Evolutionary conservation across 2,888 invertebrate species (phyloP).

Genomic region (Disparrhopalites patrizii): DNA sequence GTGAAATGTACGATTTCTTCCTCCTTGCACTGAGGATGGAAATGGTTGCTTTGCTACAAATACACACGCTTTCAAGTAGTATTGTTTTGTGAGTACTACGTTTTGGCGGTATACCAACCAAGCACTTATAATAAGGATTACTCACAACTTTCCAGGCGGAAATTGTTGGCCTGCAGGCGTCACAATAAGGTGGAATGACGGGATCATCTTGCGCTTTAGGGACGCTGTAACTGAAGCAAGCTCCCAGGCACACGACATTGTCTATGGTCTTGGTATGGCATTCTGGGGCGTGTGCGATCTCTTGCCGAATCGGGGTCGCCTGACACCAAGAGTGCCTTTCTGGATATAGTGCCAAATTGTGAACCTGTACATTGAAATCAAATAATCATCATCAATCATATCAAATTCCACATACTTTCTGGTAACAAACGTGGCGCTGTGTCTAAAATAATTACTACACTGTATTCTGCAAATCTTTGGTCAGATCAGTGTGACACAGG

Average conservation of each 20-base stretch:
- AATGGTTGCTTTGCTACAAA: no score
- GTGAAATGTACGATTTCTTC: no score
- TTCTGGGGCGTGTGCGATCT: slow-evolving; percentile 60
- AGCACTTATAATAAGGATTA: no score
- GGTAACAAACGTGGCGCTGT: no score
- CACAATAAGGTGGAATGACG: slow-evolving; percentile 63
- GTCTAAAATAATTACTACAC: neutral
- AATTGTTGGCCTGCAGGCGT: slow-evolving; percentile 64
- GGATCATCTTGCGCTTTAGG: slow-evolving; percentile 63
- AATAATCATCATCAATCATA: slow-evolving; percentile 5
- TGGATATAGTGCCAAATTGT: slow-evolving; percentile 66
- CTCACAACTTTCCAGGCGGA: slow-evolving; percentile 64
- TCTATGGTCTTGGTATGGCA: slow-evolving; percentile 63
- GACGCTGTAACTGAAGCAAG: slow-evolving; percentile 66
- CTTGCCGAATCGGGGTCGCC: slow-evolving; percentile 64
- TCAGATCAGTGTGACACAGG: no score
- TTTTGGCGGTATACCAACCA: no score
- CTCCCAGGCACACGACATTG: slow-evolving; percentile 68
- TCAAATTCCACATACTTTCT: neutral
- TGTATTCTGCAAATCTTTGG: no score
- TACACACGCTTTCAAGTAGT: no score
- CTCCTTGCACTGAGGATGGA: no score
- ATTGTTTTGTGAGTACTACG: no score
- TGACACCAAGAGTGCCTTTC: slow-evolving; percentile 69
- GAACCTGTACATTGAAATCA: slow-evolving; percentile 59